phyloP scores from a whole-genome alignment of 1,140 invertebrate species.

The Calephelis virginiensis region DNA sequence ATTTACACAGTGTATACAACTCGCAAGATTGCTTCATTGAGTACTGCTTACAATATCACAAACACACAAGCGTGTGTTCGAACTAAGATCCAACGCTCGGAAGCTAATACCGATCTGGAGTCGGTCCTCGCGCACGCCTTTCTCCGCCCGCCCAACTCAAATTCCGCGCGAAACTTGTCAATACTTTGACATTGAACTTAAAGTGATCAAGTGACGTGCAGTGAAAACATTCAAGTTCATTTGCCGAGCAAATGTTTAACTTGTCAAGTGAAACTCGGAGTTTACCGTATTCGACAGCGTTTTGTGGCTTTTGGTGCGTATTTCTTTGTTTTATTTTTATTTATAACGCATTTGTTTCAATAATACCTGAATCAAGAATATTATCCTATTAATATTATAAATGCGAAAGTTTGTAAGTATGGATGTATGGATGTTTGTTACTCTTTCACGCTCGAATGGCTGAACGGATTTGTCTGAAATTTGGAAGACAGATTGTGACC shows the following conservation, averaged over 20 bases:
- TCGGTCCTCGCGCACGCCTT: slow-evolving; percentile 64
- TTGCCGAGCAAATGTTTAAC: slow-evolving; percentile 57
- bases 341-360: too few species aligned
- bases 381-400: too few species aligned
- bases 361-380: too few species aligned
- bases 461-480: too few species aligned
- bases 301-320: slow-evolving; percentile 26
- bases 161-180: slow-evolving; percentile 16
- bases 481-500: too few species aligned
- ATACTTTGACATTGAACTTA: background rate
- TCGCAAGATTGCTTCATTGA: slow-evolving; percentile 28
- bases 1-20: slow-evolving; percentile 16
- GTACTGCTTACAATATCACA: slow-evolving; percentile 39
- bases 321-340: background rate
- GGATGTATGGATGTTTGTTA: too few species aligned
- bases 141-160: slow-evolving; percentile 61
- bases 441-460: too few species aligned
- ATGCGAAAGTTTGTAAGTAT: too few species aligned
- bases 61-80: slow-evolving; percentile 35
- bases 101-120: slow-evolving; percentile 54
- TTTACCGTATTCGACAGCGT: slow-evolving; percentile 41
- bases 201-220: slow-evolving; percentile 27
- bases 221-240: slow-evolving; percentile 41
- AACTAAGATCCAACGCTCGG: slow-evolving; percentile 27
- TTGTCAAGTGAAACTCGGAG: slow-evolving; percentile 50